A percentile compares a stretch with the other conserved stretches of the same genome.
phyloP scores from a whole-genome alignment of 2,797 vertebrate species.

The Lagocephalus sceleratus region DNA sequence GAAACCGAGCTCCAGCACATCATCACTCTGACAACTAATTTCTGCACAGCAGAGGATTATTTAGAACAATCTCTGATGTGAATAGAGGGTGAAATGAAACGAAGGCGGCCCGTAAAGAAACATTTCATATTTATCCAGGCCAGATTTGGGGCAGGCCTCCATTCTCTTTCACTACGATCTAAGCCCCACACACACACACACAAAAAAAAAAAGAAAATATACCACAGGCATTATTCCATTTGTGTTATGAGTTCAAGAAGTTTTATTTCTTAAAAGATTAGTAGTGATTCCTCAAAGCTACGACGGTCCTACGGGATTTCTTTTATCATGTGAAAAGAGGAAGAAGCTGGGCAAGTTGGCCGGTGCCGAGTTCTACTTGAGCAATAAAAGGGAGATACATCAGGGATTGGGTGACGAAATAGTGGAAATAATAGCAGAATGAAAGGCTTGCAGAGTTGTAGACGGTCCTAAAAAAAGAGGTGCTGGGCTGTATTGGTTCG shows the following conservation, averaged over 20 bases:
- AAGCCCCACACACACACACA: neutral
- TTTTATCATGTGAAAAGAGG: constrained; percentile 23
- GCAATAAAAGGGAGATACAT: neutral
- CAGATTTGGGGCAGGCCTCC: neutral
- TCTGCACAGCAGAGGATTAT: constrained; percentile 1
- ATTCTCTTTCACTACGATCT: constrained; percentile 12
- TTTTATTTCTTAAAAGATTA: constrained; percentile 35
- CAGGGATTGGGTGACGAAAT: constrained; percentile 28
- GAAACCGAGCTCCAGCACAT: neutral
- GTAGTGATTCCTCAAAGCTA: constrained; percentile 29
- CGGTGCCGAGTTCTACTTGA: constrained; percentile 2
- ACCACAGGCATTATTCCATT: constrained; percentile 23
- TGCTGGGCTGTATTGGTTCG: constrained; percentile 17
- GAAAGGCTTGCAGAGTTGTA: constrained; percentile 20
- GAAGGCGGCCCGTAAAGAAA: neutral
- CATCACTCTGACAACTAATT: constrained; percentile 1
- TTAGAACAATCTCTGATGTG: neutral
- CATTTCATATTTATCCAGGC: too few species aligned
- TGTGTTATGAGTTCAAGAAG: constrained; percentile 24
- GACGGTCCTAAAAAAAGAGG: neutral
- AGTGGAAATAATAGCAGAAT: constrained; percentile 15
- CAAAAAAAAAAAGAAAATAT: too few species aligned
- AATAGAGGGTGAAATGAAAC: constrained; percentile 5
- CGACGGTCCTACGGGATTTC: constrained; percentile 11
- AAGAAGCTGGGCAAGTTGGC: constrained; percentile 35